phyloP scores from a whole-genome alignment of 2,888 invertebrate species.

The Ariolimax columbianus region DNA sequence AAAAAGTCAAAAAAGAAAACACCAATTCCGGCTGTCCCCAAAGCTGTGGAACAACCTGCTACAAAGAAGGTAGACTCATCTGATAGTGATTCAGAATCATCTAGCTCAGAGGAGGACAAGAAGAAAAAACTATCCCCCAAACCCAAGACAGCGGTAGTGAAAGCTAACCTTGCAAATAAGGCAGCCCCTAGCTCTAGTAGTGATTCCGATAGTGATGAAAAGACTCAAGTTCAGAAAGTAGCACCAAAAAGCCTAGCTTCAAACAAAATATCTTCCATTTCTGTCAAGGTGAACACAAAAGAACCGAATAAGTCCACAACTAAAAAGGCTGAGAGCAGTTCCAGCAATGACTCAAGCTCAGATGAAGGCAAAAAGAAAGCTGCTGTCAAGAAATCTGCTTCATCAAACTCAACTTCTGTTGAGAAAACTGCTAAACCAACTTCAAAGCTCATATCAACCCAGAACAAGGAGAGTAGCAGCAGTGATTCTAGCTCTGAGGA shows the following conservation, averaged over 20 bases:
- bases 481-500: slow-evolving; percentile 45
- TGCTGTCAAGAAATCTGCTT: neutral
- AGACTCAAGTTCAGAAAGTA: slow-evolving; percentile 24
- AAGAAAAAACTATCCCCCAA: slow-evolving; percentile 44
- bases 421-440: neutral
- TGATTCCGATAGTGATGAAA: slow-evolving; percentile 53
- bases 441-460: neutral
- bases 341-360: slow-evolving; percentile 54
- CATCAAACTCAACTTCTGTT: neutral
- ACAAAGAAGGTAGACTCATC: slow-evolving; percentile 47
- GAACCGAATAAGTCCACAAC: neutral
- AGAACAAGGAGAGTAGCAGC: slow-evolving; percentile 43
- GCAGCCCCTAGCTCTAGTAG: slow-evolving; percentile 52
- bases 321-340: slow-evolving; percentile 41
- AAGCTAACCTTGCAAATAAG: slow-evolving; percentile 38
- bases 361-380: slow-evolving; percentile 37
- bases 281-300: neutral
- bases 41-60: neutral
- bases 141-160: slow-evolving; percentile 38
- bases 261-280: slow-evolving; percentile 19
- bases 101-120: slow-evolving; percentile 51
- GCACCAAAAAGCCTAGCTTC: neutral
- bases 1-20: slow-evolving; percentile 16
- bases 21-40: neutral
- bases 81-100: slow-evolving; percentile 51